Conservation (phyloP, 2,797 vertebrate genomes). For the Hoplostethus atlanticus region DNA sequence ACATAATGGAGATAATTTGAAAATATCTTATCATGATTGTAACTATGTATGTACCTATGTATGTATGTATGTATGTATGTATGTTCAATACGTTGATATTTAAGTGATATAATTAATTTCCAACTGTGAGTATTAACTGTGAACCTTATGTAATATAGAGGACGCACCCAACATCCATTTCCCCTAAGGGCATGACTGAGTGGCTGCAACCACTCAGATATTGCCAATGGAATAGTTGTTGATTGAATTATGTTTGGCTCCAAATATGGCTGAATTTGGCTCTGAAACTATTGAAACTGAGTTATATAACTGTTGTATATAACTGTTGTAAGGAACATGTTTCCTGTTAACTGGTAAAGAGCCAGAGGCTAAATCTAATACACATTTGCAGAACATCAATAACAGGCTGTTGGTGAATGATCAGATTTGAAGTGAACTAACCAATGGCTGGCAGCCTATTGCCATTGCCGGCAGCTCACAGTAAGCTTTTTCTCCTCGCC, state of each 20-base stretch:
- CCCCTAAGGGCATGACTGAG: slow-evolving; percentile 16
- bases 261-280: slow-evolving; percentile 16
- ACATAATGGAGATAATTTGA: slow-evolving; percentile 4
- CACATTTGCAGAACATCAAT: slow-evolving; percentile 45
- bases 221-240: slow-evolving; percentile 53
- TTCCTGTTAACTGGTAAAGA: slow-evolving; percentile 16
- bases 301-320: slow-evolving; percentile 43
- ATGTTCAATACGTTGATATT: neutral
- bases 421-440: slow-evolving; percentile 17
- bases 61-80: neutral
- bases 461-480: neutral
- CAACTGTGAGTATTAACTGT: slow-evolving; percentile 21
- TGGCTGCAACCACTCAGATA: slow-evolving; percentile 9
- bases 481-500: neutral
- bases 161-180: slow-evolving; percentile 14
- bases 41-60: slow-evolving; percentile 31
- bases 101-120: slow-evolving; percentile 22
- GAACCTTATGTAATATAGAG: slow-evolving; percentile 28
- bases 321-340: slow-evolving; percentile 34
- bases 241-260: slow-evolving; percentile 43
- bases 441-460: neutral
- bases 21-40: slow-evolving; percentile 20
- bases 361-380: slow-evolving; percentile 50
- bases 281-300: slow-evolving; percentile 36
- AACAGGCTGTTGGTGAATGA: slow-evolving; percentile 24